Percentiles rank a stretch among this genome's conserved stretches.
phyloP scores from a whole-genome alignment of 1,140 invertebrate genomes.

The Drosophila saltans region DNA sequence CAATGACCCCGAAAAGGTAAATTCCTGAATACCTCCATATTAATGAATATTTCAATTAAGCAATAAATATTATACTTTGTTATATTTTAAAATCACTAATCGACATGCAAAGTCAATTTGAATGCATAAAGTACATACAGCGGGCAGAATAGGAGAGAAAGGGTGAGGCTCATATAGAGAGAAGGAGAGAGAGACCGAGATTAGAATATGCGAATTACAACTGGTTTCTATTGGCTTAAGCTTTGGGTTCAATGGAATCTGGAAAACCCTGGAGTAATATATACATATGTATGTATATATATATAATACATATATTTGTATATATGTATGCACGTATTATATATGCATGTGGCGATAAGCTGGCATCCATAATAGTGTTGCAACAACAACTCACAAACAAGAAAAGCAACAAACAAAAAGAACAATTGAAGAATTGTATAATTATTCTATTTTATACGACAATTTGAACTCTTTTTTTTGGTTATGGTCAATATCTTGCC shows the following conservation, averaged over 20 bases:
- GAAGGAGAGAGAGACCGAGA: conserved; percentile 11
- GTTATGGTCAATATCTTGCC: conserved; percentile 20
- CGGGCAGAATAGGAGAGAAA: not conserved
- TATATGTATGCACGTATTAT: too few species aligned
- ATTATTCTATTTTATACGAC: conserved; percentile 27
- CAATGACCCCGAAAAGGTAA: not conserved
- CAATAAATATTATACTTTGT: conserved; percentile 18
- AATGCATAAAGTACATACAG: conserved; percentile 36
- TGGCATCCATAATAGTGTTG: not conserved
- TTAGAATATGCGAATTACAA: conserved; percentile 47
- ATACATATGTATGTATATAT: conserved; percentile 13
- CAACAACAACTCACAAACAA: too few species aligned
- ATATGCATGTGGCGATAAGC: conserved; percentile 26
- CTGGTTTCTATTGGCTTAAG: conserved; percentile 36
- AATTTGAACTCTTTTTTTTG: conserved; percentile 36
- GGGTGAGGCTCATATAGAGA: not conserved
- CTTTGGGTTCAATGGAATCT: conserved; percentile 9
- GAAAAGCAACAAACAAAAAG: not conserved
- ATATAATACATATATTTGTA: not conserved
- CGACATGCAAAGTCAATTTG: conserved; percentile 35
- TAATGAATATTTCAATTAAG: conserved; percentile 1
- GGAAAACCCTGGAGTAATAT: conserved; percentile 9
- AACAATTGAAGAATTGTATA: conserved; percentile 32
- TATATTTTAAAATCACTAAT: conserved; percentile 4
- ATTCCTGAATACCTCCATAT: not conserved